A percentile compares a stretch with the other conserved stretches of the same genome.
Evolutionary conservation across 92 coral and sea anemone species (phyloP).

Genomic region (Montipora capitata): DNA sequence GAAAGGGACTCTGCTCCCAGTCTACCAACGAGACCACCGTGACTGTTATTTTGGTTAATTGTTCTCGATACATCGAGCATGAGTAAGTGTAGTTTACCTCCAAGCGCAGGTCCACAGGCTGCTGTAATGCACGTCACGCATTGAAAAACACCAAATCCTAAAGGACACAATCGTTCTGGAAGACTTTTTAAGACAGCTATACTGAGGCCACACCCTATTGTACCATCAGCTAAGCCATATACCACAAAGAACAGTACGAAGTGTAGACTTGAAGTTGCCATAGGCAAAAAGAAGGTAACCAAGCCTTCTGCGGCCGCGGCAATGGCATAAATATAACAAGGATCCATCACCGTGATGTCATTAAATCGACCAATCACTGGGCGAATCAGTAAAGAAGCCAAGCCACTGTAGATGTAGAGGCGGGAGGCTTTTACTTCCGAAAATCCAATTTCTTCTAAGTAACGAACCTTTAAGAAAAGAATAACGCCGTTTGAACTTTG

Average conservation of each 20-base stretch:
- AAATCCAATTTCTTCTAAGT: conserved; percentile 41
- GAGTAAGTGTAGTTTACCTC: conserved; percentile 38
- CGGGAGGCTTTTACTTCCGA: conserved; percentile 49
- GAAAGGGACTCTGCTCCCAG: too few relatives aligned
- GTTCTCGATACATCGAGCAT: neutral
- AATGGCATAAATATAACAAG: conserved; percentile 18
- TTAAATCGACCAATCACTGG: conserved; percentile 56
- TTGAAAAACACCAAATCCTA: conserved; percentile 34
- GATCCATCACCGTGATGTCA: conserved; percentile 36
- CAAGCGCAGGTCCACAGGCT: conserved; percentile 52
- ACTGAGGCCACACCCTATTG: conserved; percentile 22
- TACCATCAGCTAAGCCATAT: conserved; percentile 56
- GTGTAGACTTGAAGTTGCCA: conserved; percentile 18
- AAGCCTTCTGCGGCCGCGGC: conserved; percentile 43
- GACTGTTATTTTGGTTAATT: neutral
- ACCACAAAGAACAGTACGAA: conserved; percentile 43
- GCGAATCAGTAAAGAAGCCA: conserved; percentile 48
- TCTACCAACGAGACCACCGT: too few relatives aligned
- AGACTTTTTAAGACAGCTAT: conserved; percentile 35
- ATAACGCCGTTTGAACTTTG: too few relatives aligned
- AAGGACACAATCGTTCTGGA: conserved; percentile 29
- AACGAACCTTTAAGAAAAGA: conserved; percentile 36
- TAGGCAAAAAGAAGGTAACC: conserved; percentile 39
- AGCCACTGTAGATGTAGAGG: conserved; percentile 49
- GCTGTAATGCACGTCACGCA: conserved; percentile 1